Evolutionary conservation across 1,140 invertebrate genomes (phyloP).

Genomic region (Drosophila suzukii): DNA sequence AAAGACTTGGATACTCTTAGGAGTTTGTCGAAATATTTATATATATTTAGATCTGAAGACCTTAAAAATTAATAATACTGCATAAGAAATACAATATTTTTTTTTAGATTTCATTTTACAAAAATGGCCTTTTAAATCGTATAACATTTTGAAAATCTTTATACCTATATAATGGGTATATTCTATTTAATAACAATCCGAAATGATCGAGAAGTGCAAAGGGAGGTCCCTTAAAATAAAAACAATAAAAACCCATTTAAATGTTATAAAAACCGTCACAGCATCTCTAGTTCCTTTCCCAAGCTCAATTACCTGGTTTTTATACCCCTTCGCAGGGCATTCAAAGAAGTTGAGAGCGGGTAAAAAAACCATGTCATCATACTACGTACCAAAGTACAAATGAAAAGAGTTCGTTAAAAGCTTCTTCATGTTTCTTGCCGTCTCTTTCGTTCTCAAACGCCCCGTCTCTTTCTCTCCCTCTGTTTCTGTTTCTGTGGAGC

Average conservation of each 20-base stretch:
- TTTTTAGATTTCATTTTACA: too few relatives aligned
- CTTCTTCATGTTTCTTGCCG: slow-evolving; percentile 78
- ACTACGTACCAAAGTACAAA: slow-evolving; percentile 73
- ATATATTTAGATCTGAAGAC: background rate
- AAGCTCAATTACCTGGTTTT: slow-evolving; percentile 34
- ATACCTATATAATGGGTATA: too few relatives aligned
- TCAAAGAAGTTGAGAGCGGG: slow-evolving; percentile 12
- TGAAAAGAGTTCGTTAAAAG: slow-evolving; percentile 83
- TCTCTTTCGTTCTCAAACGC: slow-evolving; percentile 5
- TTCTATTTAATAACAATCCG: background rate
- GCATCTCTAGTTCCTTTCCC: slow-evolving; percentile 37
- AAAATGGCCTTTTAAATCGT: too few relatives aligned
- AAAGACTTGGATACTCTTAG: slow-evolving; percentile 11
- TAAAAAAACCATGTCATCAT: slow-evolving; percentile 70
- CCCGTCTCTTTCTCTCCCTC: slow-evolving; percentile 13
- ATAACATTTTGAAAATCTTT: too few relatives aligned
- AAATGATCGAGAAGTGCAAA: slow-evolving; percentile 7
- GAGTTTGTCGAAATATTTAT: background rate
- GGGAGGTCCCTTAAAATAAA: slow-evolving; percentile 18
- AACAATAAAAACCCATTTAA: slow-evolving; percentile 23
- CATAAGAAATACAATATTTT: too few relatives aligned
- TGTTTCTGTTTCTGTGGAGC: slow-evolving; percentile 31
- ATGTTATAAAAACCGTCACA: slow-evolving; percentile 11
- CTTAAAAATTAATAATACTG: too few relatives aligned
- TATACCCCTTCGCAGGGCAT: slow-evolving; percentile 35